Conservation (phyloP, 2,113 vertebrate genomes). For the Microtus ochrogaster region DNA sequence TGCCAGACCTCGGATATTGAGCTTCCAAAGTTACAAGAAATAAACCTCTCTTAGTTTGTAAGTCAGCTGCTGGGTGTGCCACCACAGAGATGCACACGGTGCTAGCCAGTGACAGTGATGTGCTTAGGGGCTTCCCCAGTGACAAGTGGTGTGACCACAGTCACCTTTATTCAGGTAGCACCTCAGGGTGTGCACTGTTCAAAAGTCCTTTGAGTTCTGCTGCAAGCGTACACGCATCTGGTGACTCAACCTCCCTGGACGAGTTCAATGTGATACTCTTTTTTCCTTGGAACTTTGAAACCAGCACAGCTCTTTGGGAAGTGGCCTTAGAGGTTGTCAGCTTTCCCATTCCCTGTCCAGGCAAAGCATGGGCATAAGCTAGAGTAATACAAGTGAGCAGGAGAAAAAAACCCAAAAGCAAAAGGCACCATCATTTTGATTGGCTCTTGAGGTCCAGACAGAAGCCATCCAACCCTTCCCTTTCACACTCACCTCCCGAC, state of each 20-base stretch:
- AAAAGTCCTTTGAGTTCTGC: not conserved
- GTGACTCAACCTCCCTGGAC: accelerated
- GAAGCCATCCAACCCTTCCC: accelerated
- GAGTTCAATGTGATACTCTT: accelerated
- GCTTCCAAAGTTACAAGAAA: not conserved
- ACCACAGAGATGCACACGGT: not conserved
- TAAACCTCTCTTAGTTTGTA: not conserved
- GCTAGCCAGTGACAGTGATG: too few species aligned
- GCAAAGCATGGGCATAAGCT: not conserved
- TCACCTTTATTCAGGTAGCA: not conserved
- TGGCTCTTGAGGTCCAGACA: not conserved
- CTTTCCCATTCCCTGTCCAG: not conserved
- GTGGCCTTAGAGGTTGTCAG: not conserved
- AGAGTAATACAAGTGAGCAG: not conserved
- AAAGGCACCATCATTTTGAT: not conserved
- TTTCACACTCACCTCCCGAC: not conserved
- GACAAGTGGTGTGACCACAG: not conserved
- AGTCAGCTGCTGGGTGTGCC: not conserved
- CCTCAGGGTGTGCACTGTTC: too few species aligned
- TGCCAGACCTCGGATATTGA: not conserved
- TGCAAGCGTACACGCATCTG: accelerated
- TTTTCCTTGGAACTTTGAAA: not conserved
- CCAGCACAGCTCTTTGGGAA: not conserved
- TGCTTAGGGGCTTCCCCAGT: not conserved
- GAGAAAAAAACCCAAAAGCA: too few species aligned